Evolutionary conservation across 2,113 vertebrate species (phyloP).

Genomic region (Podarcis cretensis): DNA sequence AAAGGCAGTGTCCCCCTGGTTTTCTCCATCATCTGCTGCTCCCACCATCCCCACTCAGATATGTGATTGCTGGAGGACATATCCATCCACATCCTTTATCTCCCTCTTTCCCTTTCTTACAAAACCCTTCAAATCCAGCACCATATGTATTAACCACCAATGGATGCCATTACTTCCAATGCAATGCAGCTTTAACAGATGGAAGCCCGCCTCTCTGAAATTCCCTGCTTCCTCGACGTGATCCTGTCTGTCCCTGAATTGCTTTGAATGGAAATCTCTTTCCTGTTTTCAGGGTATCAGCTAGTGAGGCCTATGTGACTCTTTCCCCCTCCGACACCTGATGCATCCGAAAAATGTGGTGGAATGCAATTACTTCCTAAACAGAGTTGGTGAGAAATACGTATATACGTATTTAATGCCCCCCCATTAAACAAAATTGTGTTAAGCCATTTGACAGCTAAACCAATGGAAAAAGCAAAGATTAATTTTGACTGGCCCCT

Average conservation of each 20-base stretch:
- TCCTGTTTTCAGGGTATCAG: constrained; percentile 38
- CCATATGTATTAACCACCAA: not conserved
- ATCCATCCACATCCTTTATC: not conserved
- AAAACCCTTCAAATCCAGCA: not conserved
- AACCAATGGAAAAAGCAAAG: constrained; percentile 82
- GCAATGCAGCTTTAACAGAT: not conserved
- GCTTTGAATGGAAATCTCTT: not conserved
- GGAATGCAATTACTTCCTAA: constrained; percentile 54
- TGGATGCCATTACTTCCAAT: not conserved
- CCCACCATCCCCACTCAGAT: not conserved
- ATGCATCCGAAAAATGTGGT: constrained; percentile 11
- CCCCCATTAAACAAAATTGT: not conserved
- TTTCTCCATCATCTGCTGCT: not conserved
- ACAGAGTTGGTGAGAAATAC: not conserved
- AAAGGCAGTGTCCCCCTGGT: not conserved
- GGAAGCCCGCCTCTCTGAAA: not conserved
- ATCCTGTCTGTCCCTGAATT: not conserved
- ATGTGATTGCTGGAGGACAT: not conserved
- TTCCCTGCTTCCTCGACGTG: not conserved
- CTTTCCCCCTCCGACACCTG: not conserved
- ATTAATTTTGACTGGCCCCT: constrained; percentile 86
- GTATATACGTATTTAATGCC: not conserved
- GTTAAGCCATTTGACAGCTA: constrained; percentile 40
- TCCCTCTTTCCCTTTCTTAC: not conserved
- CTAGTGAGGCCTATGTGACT: constrained; percentile 18